A percentile compares a stretch with the other conserved stretches of the same genome.
phyloP scores from a whole-genome alignment of 2,888 invertebrate species.

The Acronicta psi region DNA sequence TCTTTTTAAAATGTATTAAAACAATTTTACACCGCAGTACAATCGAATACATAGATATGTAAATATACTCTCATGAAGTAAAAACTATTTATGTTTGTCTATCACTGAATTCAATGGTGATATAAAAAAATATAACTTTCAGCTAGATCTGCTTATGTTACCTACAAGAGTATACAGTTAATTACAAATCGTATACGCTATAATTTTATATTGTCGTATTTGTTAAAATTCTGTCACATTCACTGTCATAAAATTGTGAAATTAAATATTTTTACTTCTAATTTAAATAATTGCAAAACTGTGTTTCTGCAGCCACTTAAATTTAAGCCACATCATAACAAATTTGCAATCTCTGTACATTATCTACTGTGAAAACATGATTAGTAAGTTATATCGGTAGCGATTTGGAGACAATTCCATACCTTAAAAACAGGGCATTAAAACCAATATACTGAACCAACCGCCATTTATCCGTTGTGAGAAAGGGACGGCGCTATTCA shows the following conservation, averaged over 20 bases:
- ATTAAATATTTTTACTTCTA: too few species aligned
- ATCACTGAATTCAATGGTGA: slow-evolving; percentile 37
- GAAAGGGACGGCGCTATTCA: background rate
- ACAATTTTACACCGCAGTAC: slow-evolving; percentile 29
- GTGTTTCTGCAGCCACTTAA: too few species aligned
- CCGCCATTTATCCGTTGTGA: background rate
- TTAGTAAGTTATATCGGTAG: slow-evolving; percentile 1
- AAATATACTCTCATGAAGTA: slow-evolving; percentile 51
- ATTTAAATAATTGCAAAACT: too few species aligned
- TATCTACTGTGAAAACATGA: too few species aligned
- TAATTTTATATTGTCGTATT: slow-evolving; percentile 55
- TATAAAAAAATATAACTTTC: slow-evolving; percentile 46
- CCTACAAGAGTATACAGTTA: slow-evolving; percentile 55
- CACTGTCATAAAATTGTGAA: background rate
- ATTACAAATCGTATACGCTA: slow-evolving; percentile 60
- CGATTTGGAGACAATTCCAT: slow-evolving; percentile 56
- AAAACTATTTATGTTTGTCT: slow-evolving; percentile 28
- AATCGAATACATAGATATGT: slow-evolving; percentile 55
- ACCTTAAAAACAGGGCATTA: slow-evolving; percentile 26
- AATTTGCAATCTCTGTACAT: too few species aligned
- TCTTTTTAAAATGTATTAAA: slow-evolving; percentile 24
- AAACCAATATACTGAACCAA: background rate
- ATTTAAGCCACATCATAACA: background rate
- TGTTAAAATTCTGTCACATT: slow-evolving; percentile 31
- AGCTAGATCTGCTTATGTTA: slow-evolving; percentile 42